Conservation (phyloP, 2,113 vertebrate genomes). For the Montifringilla adamsi region DNA sequence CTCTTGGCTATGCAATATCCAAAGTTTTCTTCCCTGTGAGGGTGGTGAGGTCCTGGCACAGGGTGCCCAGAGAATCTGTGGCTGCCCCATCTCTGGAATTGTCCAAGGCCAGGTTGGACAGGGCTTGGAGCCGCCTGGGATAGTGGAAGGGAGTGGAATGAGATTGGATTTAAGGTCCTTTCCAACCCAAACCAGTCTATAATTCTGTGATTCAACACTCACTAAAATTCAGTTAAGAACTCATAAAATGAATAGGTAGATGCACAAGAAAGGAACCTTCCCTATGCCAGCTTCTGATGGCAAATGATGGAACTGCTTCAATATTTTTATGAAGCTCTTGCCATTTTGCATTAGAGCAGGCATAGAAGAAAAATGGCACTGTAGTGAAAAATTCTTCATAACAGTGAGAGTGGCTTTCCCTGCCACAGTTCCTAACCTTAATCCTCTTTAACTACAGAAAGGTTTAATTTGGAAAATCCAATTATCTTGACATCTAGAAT, state of each 20-base stretch:
- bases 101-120: rapidly evolving
- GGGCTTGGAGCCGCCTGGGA: not conserved
- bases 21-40: not conserved
- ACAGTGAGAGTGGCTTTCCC: constrained; percentile 50
- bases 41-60: not conserved
- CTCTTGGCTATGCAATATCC: not conserved
- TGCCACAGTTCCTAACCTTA: constrained; percentile 54
- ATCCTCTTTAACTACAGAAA: constrained; percentile 59
- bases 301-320: not conserved
- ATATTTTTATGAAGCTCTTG: constrained; percentile 29
- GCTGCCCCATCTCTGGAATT: not conserved
- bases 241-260: not conserved
- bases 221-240: not conserved
- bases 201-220: not conserved
- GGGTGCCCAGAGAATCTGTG: not conserved
- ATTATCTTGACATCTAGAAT: constrained; percentile 72
- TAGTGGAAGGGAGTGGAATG: rapidly evolving
- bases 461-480: constrained; percentile 63
- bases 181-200: not conserved
- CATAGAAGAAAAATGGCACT: constrained; percentile 5
- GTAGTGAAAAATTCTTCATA: constrained; percentile 35
- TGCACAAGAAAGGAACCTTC: not conserved
- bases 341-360: constrained; percentile 22
- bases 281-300: not conserved
- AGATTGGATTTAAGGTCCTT: not conserved